Conservation (phyloP, 2,797 vertebrate species). For the Catharus ustulatus region DNA sequence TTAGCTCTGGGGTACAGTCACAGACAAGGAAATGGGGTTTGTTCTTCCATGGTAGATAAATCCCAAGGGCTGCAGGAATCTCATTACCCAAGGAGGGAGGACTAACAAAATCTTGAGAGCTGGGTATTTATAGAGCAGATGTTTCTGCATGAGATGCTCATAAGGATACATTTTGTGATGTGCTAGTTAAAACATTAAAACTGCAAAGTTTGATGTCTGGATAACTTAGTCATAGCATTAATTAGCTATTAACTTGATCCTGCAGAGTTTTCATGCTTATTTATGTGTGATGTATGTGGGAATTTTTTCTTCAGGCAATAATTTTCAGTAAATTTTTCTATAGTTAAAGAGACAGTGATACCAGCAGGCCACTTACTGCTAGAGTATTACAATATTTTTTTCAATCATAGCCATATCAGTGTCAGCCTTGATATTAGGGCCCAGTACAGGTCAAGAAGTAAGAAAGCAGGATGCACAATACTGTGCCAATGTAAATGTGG, state of each 20-base stretch:
- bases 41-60: background rate
- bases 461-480: background rate
- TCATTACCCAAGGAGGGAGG: background rate
- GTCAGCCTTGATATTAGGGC: background rate
- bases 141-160: background rate
- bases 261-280: slow-evolving; percentile 4
- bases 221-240: slow-evolving; percentile 14
- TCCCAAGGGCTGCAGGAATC: background rate
- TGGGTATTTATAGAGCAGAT: background rate
- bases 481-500: background rate
- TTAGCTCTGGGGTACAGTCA: background rate
- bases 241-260: slow-evolving; percentile 24
- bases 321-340: background rate
- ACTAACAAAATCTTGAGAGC: background rate
- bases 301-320: background rate
- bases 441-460: background rate
- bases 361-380: background rate
- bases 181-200: background rate
- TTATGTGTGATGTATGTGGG: background rate
- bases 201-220: background rate
- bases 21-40: background rate
- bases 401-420: background rate
- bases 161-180: background rate
- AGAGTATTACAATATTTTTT: background rate
- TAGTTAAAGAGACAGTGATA: background rate